These are phyloP conservation scores for Notothenia rossii DNA, from an alignment of 2,113 vertebrate species.

Conservation along the genomic window DNA sequence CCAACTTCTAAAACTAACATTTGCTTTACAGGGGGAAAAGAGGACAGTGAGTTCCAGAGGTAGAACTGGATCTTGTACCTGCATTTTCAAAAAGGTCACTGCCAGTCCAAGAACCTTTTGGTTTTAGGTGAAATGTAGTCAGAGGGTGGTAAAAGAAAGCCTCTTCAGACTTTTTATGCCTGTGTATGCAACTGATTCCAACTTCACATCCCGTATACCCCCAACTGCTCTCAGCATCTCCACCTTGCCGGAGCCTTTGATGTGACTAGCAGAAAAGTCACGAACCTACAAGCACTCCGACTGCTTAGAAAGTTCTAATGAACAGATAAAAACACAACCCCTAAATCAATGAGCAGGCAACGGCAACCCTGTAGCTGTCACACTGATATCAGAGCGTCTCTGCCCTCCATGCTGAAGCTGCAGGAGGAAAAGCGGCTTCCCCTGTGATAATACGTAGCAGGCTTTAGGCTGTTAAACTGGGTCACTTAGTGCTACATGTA, in stretches of 20 bases:
- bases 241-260: conserved; percentile 67
- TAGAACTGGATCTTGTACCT: conserved; percentile 40
- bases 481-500: conserved; percentile 62
- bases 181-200: conserved; percentile 35
- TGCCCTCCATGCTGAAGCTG: conserved; percentile 57
- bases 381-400: conserved; percentile 63
- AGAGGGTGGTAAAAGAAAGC: conserved; percentile 25
- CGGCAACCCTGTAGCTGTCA: conserved; percentile 71
- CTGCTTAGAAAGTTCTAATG: conserved; percentile 75
- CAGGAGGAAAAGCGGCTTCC: conserved; percentile 58
- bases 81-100: conserved; percentile 53
- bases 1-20: conserved; percentile 80
- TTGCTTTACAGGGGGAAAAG: conserved; percentile 64
- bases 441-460: conserved; percentile 73
- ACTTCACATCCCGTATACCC: conserved; percentile 35
- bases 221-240: conserved; percentile 56
- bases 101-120: conserved; percentile 30
- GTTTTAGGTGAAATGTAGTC: conserved; percentile 16
- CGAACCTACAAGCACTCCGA: conserved; percentile 66
- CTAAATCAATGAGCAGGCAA: conserved; percentile 70
- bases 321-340: conserved; percentile 75
- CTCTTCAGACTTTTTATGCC: conserved; percentile 48
- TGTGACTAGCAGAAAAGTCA: conserved; percentile 75
- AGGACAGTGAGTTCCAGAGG: conserved; percentile 27
- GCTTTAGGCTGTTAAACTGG: conserved; percentile 73